phyloP scores from a whole-genome alignment of 2,113 vertebrate genomes.

The Condylura cristata region DNA sequence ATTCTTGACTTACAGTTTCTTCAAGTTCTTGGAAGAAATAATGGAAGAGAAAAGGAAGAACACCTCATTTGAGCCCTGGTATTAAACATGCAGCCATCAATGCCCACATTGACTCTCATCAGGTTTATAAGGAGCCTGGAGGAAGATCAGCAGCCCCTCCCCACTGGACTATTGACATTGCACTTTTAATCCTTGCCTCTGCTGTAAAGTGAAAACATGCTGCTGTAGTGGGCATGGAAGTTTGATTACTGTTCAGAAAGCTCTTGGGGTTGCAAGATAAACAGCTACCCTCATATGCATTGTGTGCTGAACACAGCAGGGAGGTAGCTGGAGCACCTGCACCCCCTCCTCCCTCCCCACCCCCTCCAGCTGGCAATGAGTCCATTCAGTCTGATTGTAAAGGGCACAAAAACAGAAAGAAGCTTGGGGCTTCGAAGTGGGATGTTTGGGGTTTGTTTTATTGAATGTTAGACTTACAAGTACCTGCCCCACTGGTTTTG shows the following conservation, averaged over 20 bases:
- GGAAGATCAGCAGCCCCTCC: background rate
- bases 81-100: background rate
- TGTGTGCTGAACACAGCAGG: background rate
- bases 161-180: background rate
- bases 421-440: background rate
- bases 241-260: background rate
- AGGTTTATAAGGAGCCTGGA: background rate
- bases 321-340: background rate
- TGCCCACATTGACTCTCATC: background rate
- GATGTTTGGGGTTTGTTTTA: background rate
- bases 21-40: background rate
- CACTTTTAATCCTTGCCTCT: background rate
- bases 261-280: background rate
- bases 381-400: background rate
- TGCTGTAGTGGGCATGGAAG: background rate
- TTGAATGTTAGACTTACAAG: background rate
- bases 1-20: background rate
- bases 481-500: slow-evolving; percentile 58
- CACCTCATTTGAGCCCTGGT: background rate
- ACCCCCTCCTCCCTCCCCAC: too few species aligned
- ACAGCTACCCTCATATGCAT: background rate
- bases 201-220: background rate
- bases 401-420: background rate
- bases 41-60: background rate
- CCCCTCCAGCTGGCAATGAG: background rate